These are phyloP conservation scores for Geophilus truncorum DNA, from an alignment of 2,888 invertebrate genomes.

Conservation along the genomic window DNA sequence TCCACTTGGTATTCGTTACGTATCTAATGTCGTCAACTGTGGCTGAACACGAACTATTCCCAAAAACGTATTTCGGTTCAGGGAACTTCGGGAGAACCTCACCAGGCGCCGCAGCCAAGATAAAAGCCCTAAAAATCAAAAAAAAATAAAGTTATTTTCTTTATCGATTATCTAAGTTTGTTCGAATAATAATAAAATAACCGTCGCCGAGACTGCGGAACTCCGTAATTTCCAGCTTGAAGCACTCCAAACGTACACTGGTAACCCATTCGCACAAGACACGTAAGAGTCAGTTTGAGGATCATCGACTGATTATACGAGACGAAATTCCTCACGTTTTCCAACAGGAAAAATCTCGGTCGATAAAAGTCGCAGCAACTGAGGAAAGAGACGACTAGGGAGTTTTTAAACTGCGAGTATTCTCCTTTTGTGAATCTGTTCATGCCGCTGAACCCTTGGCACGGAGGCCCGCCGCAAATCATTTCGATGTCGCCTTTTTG, in stretches of 20 bases:
- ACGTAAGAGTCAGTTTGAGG: slow-evolving; percentile 68
- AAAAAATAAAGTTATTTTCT: not conserved
- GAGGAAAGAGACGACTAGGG: slow-evolving; percentile 71
- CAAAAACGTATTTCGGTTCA: slow-evolving; percentile 73
- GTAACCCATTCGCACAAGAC: slow-evolving; percentile 75
- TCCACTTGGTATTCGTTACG: slow-evolving; percentile 57
- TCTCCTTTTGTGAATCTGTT: slow-evolving; percentile 78
- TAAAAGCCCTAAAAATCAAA: slow-evolving; percentile 56
- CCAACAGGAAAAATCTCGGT: slow-evolving; percentile 74
- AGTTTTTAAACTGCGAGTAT: slow-evolving; percentile 80
- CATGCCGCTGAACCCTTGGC: slow-evolving; percentile 86
- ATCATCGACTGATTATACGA: slow-evolving; percentile 76
- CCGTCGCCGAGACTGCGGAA: slow-evolving; percentile 73
- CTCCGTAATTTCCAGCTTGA: slow-evolving; percentile 79
- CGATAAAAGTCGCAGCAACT: slow-evolving; percentile 81
- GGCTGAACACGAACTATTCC: slow-evolving; percentile 62
- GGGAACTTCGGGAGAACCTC: slow-evolving; percentile 68
- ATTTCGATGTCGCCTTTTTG: slow-evolving; percentile 74
- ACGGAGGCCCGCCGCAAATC: slow-evolving; percentile 79
- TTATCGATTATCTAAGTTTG: not conserved
- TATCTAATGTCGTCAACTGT: slow-evolving; percentile 57
- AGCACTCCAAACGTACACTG: slow-evolving; percentile 80
- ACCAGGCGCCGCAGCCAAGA: slow-evolving; percentile 77
- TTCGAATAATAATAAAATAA: slow-evolving; percentile 41
- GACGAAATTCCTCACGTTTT: slow-evolving; percentile 81